Evolutionary conservation across 2,888 invertebrate species (phyloP), one percentile per base, ranked within the genome.

Genomic region (Drosophila emarginata): DNA sequence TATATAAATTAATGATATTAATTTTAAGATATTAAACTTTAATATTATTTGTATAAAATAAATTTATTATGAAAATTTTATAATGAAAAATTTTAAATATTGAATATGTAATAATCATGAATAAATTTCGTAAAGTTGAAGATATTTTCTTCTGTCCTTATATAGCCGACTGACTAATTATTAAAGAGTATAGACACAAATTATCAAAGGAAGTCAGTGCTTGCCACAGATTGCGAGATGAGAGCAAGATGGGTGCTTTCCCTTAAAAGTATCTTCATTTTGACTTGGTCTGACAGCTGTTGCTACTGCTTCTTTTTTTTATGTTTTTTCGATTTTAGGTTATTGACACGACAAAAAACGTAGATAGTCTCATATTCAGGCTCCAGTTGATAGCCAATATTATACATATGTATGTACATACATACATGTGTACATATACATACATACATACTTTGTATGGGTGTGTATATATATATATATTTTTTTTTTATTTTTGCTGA

Each of bases 241-340:
- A 45, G 15, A 3, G 32, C 18, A 18, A 45, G 32, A 32, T 2
- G 32, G 32, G 32, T 32, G 9, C 40, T 9, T 21, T 14, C 21
- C 18, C 18, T 45, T 1, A 11, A 18, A 45, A 21, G 45, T 45
- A 21, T 45, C 21, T 45, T 21, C 4, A 21, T 45, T 21, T 45
- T 45, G 45, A 12, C 45, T 45, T 45, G 45, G 45, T 14, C 21
- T 12, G 21, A 45, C 45, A 45, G 45, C 45, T 45, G 45, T 45
- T 45, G 45, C 45, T 21, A 45, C 45, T 45, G 45, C 18, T 1
- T 18, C 18, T 3, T 45, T 45, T 18, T 11, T 45, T 21, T 4
- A 45, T 45, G 45, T 45, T 45, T 45, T 4, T 45, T 45, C 45
- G 21, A 21, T 45, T 45, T 45, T 45, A 21, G 45, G 45, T 45